Percentiles rank a stretch among this genome's conserved stretches.
phyloP scores from a whole-genome alignment of 2,797 vertebrate genomes.

The Pantherophis alleghaniensis region DNA sequence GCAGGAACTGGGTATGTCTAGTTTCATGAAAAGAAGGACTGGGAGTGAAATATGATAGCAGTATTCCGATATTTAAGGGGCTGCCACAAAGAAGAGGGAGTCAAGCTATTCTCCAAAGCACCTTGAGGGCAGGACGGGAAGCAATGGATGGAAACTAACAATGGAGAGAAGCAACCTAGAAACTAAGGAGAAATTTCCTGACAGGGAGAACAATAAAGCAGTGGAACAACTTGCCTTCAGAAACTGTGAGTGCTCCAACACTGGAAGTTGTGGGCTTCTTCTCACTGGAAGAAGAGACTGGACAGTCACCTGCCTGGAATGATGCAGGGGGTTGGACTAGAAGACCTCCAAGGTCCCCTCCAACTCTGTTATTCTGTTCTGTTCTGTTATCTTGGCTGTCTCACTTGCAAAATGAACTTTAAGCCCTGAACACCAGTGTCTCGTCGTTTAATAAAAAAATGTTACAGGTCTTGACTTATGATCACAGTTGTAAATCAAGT shows the following conservation, averaged over 20 bases:
- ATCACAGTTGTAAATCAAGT: no score
- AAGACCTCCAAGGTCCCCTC: not conserved
- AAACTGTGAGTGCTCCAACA: not conserved
- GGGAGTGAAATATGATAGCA: not conserved
- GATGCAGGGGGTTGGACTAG: not conserved
- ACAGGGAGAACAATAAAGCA: not conserved
- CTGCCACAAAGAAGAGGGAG: not conserved
- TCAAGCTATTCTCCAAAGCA: not conserved
- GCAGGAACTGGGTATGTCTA: not conserved
- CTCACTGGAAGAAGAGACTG: not conserved
- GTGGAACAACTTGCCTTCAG: not conserved
- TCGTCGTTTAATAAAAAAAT: not conserved
- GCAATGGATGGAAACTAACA: not conserved
- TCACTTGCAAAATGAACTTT: not conserved
- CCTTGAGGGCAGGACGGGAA: not conserved
- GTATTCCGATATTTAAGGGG: not conserved
- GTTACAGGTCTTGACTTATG: no score
- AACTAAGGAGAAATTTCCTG: not conserved
- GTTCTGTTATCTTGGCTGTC: not conserved
- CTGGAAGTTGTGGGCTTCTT: not conserved
- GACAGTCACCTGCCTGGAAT: not conserved
- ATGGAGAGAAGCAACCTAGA: not conserved
- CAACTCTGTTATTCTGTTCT: not conserved
- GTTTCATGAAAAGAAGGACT: not conserved
- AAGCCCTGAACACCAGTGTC: no score